A percentile compares a stretch with the other conserved stretches of the same genome.
These are phyloP conservation scores for Pseudochaenichthys georgianus DNA, from an alignment of 2,797 vertebrate genomes.

Conservation along the genomic window DNA sequence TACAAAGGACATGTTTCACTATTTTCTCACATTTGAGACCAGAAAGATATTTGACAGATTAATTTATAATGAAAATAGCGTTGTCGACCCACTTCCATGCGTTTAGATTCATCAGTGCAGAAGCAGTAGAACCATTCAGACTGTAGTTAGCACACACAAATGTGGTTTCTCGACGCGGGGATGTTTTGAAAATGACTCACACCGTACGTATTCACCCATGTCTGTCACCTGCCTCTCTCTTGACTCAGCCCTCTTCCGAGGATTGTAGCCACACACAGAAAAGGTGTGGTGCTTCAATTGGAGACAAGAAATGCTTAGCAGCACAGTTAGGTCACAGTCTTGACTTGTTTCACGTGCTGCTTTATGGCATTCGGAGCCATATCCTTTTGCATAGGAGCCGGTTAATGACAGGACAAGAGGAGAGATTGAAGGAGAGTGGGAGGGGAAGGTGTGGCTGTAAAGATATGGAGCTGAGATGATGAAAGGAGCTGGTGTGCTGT, in stretches of 20 bases:
- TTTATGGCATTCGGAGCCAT: conserved; percentile 57
- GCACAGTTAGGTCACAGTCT: conserved; percentile 45
- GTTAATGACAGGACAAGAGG: conserved; percentile 66
- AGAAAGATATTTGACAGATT: no score
- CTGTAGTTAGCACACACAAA: conserved; percentile 20
- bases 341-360: conserved; percentile 53
- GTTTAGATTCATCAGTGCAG: conserved; percentile 28
- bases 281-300: not conserved
- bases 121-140: not conserved
- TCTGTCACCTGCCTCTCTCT: conserved; percentile 53
- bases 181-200: conserved; percentile 36
- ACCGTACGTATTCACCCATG: not conserved
- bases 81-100: not conserved
- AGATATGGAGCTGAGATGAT: conserved; percentile 68
- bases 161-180: not conserved
- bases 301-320: conserved; percentile 22
- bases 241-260: conserved; percentile 36
- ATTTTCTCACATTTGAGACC: no score
- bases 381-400: conserved; percentile 49
- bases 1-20: no score
- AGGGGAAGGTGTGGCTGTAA: conserved; percentile 69
- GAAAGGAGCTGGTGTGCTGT: conserved; percentile 55
- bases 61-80: not conserved
- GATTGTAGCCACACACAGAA: conserved; percentile 28
- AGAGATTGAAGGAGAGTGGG: conserved; percentile 54